Evolutionary conservation across 2,888 invertebrate species (phyloP).

Genomic region (Tromatobia lineatoria): DNA sequence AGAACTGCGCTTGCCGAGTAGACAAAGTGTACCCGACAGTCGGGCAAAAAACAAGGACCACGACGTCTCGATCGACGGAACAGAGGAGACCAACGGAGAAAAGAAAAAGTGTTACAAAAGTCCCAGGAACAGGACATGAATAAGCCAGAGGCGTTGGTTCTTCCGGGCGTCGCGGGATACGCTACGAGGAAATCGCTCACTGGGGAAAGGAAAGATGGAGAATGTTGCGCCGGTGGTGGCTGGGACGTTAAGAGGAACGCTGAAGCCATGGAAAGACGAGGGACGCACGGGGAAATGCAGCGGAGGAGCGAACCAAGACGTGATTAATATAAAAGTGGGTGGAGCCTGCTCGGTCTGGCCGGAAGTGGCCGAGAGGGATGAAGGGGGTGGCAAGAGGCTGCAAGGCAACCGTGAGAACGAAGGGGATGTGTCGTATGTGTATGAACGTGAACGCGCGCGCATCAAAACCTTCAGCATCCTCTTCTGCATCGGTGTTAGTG

Average conservation of each 20-base stretch:
- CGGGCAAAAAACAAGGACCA: constrained; percentile 6
- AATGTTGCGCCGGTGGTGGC: constrained; percentile 59
- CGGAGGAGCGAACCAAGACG: constrained; percentile 83
- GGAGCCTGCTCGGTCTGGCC: constrained; percentile 80
- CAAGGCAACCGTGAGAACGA: constrained; percentile 82
- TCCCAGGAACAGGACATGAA: constrained; percentile 76
- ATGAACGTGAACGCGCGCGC: constrained; percentile 68
- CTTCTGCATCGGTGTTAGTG: constrained; percentile 39
- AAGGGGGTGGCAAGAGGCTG: constrained; percentile 70
- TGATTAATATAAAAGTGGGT: constrained; percentile 86
- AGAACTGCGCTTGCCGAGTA: not conserved
- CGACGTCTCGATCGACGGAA: constrained; percentile 32
- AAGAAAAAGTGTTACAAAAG: constrained; percentile 28
- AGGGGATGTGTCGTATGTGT: constrained; percentile 74
- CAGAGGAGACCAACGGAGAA: constrained; percentile 1
- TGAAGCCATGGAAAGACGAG: constrained; percentile 31
- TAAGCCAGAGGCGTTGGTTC: constrained; percentile 82
- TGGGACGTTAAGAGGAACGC: constrained; percentile 46
- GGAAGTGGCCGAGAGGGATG: constrained; percentile 84
- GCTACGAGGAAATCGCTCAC: constrained; percentile 80
- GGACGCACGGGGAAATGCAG: constrained; percentile 64
- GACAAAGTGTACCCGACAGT: not conserved
- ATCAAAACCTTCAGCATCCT: constrained; percentile 65
- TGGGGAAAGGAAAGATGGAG: constrained; percentile 81
- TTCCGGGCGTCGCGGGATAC: constrained; percentile 78